These are phyloP conservation scores for Anguilla japonica DNA, from an alignment of 2,113 vertebrate species.

Conservation along the genomic window DNA sequence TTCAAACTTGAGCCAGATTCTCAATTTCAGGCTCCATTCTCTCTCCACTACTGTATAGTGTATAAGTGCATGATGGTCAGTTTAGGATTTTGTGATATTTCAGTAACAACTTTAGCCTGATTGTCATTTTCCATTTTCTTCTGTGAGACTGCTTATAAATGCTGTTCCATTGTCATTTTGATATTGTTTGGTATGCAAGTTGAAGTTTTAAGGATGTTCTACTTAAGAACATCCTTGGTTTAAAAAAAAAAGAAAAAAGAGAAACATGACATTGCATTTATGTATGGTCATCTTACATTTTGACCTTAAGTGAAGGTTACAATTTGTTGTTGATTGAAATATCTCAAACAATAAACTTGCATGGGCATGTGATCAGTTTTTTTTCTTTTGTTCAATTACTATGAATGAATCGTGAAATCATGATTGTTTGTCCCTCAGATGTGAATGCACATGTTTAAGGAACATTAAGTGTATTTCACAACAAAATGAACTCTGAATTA, in stretches of 20 bases:
- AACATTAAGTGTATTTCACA: background rate
- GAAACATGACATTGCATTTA: background rate
- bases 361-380: conserved; percentile 19
- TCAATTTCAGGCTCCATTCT: background rate
- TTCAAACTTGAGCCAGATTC: background rate
- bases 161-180: conserved; percentile 9
- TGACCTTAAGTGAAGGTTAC: conserved; percentile 21
- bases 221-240: background rate
- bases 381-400: background rate
- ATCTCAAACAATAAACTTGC: conserved; percentile 26
- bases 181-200: background rate
- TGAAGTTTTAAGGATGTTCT: background rate
- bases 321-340: conserved; percentile 25
- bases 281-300: conserved; percentile 19
- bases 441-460: background rate
- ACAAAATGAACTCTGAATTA: background rate
- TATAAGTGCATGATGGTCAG: background rate
- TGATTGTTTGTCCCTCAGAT: background rate
- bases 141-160: background rate
- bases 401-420: background rate
- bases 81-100: conserved; percentile 17
- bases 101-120: conserved; percentile 8
- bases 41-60: background rate
- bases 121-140: conserved; percentile 14
- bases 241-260: background rate